Evolutionary conservation across 2,113 vertebrate genomes (phyloP).

Genomic region (Pedionomus torquatus): DNA sequence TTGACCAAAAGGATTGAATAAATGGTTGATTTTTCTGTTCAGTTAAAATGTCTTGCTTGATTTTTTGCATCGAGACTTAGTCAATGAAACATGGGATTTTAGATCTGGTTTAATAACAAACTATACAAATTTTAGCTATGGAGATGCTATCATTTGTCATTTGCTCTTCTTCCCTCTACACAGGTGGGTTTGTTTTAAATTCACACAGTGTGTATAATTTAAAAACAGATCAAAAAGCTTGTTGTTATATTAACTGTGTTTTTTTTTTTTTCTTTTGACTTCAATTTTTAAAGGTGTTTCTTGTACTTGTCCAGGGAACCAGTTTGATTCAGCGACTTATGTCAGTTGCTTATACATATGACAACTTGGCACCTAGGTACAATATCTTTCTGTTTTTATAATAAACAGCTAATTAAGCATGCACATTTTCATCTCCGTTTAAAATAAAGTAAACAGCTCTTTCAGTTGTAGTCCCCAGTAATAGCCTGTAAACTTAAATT

Average conservation of each 20-base stretch:
- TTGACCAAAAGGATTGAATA: not conserved
- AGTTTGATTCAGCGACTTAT: slow-evolving; percentile 96
- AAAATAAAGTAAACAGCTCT: not conserved
- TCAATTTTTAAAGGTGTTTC: slow-evolving; percentile 89
- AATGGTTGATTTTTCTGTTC: not conserved
- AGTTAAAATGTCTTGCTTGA: not conserved
- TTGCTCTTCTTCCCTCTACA: not conserved
- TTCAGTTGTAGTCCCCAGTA: not conserved
- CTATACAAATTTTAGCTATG: not conserved
- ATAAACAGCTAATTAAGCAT: slow-evolving; percentile 52
- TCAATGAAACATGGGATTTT: not conserved
- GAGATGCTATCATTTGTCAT: not conserved
- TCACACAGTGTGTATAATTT: slow-evolving; percentile 53
- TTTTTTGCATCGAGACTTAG: not conserved
- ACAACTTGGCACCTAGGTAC: slow-evolving; percentile 98
- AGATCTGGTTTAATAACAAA: not conserved
- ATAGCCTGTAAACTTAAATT: not conserved
- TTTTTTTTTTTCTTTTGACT: slow-evolving; percentile 48
- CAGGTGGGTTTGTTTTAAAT: slow-evolving; percentile 47
- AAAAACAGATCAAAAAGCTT: slow-evolving; percentile 54
- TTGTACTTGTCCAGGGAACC: slow-evolving; percentile 95
- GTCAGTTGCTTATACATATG: slow-evolving; percentile 98
- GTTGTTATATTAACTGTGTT: slow-evolving; percentile 67
- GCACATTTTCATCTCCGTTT: slow-evolving; percentile 8
- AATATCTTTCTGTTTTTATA: slow-evolving; percentile 66